Percentiles rank a stretch among this genome's conserved stretches.
Conservation (phyloP, 1,140 invertebrate species). For the Drosophila kikkawai region DNA sequence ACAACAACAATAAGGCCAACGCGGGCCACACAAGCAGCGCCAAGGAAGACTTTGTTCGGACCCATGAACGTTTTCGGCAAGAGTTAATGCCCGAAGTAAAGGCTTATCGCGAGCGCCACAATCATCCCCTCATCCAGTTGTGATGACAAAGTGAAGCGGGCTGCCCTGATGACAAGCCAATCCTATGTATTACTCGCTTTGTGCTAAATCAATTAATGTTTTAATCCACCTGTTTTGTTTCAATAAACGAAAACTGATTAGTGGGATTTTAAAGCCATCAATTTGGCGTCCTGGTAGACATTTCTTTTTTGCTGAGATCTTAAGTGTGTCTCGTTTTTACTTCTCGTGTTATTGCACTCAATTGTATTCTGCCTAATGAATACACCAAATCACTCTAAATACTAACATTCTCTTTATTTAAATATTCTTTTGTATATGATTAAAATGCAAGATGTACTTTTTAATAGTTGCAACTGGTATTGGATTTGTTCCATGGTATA, state of each 20-base stretch:
- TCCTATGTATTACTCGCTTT: conserved; percentile 38
- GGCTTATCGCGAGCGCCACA: conserved; percentile 51
- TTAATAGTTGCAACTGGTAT: conserved; percentile 77
- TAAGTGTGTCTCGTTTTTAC: not conserved
- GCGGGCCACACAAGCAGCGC: not conserved
- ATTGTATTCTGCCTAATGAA: not conserved
- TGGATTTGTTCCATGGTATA: conserved; percentile 74
- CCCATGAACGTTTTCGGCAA: conserved; percentile 64
- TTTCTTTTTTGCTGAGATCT: not conserved
- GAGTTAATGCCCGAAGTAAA: conserved; percentile 67
- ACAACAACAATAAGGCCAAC: conserved; percentile 14
- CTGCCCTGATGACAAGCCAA: conserved; percentile 6
- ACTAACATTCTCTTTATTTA: conserved; percentile 78
- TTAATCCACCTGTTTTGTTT: conserved; percentile 37
- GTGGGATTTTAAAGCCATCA: not conserved
- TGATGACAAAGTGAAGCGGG: conserved; percentile 31
- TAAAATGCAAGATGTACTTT: conserved; percentile 76
- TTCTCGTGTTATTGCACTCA: too few species aligned
- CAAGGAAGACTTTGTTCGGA: conserved; percentile 53
- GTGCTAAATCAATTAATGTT: conserved; percentile 52
- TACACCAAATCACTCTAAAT: conserved; percentile 38
- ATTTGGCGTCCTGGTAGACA: not conserved
- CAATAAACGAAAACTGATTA: conserved; percentile 12
- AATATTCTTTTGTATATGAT: conserved; percentile 77
- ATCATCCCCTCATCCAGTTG: conserved; percentile 70